Percentiles rank a stretch among this genome's conserved stretches.
Conservation (phyloP, 2,888 invertebrate species). For the Aricia artaxerxes region DNA sequence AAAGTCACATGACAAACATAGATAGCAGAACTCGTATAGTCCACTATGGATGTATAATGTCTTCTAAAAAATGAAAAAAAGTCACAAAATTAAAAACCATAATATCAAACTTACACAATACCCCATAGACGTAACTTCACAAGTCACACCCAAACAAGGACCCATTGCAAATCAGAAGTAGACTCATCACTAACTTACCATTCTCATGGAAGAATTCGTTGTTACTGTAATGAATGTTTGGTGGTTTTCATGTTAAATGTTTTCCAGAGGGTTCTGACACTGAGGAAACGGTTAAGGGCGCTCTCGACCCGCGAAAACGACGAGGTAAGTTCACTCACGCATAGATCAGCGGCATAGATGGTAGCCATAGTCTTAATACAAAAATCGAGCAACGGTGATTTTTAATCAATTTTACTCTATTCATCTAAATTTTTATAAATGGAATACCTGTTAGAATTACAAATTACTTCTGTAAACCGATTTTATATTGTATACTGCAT, state of each 20-base stretch:
- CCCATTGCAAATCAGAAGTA: neutral
- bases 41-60: no score
- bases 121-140: no score
- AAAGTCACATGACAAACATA: no score
- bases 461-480: neutral
- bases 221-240: slow-evolving; percentile 38
- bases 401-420: neutral
- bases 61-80: no score
- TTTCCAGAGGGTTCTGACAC: slow-evolving; percentile 77
- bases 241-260: slow-evolving; percentile 64
- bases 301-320: slow-evolving; percentile 60
- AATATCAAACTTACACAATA: no score
- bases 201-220: neutral
- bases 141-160: neutral
- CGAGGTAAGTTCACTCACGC: slow-evolving; percentile 58
- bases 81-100: no score
- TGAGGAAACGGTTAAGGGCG: slow-evolving; percentile 68
- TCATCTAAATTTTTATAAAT: neutral
- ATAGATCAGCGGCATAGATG: slow-evolving; percentile 28
- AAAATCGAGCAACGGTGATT: neutral
- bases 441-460: neutral
- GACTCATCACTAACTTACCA: neutral
- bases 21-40: no score
- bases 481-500: neutral
- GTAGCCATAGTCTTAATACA: slow-evolving; percentile 18